Percentiles rank a stretch among this genome's conserved stretches.
Conservation (phyloP, 2,113 vertebrate genomes). For the Rhinolophus sinicus region DNA sequence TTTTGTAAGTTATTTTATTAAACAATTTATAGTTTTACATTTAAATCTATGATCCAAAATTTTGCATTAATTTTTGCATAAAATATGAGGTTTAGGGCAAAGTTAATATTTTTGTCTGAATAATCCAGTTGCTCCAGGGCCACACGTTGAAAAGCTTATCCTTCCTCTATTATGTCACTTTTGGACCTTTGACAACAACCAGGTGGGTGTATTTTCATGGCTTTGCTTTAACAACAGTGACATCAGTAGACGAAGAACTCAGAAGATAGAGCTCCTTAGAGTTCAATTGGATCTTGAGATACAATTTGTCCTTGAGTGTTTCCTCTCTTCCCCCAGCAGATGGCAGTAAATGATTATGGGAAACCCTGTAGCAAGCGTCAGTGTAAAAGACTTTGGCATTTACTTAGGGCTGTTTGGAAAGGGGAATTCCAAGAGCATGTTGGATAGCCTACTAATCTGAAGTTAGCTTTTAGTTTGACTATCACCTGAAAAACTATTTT, state of each 20-base stretch:
- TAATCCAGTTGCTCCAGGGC: background rate
- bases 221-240: background rate
- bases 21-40: background rate
- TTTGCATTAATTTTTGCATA: background rate
- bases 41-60: background rate
- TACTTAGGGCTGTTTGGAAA: background rate
- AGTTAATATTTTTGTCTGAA: background rate
- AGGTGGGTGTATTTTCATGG: background rate
- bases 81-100: background rate
- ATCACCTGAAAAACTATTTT: background rate
- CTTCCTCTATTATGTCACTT: background rate
- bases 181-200: background rate
- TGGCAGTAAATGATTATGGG: conserved; percentile 17
- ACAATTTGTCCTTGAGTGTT: background rate
- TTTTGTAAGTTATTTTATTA: background rate
- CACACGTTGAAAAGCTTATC: background rate
- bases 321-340: conserved; percentile 43
- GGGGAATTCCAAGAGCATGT: background rate
- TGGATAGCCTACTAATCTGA: background rate
- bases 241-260: background rate
- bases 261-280: background rate
- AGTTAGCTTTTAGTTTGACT: background rate
- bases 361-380: rapidly evolving
- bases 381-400: background rate
- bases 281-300: background rate